These are phyloP conservation scores for Chlorodrepanis virens DNA, from an alignment of 2,113 vertebrate genomes.

Conservation along the genomic window DNA sequence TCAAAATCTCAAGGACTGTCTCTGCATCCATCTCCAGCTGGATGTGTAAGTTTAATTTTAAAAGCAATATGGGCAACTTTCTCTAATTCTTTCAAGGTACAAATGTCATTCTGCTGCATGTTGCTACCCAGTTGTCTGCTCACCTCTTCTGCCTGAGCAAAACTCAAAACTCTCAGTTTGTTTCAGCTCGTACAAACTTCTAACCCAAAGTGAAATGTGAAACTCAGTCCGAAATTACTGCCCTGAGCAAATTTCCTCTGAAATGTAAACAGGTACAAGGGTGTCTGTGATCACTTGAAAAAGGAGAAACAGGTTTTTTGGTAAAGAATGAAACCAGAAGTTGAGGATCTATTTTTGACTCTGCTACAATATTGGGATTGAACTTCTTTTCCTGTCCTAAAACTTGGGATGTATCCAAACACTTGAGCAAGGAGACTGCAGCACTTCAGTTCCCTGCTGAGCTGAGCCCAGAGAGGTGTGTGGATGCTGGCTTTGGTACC, in stretches of 20 bases:
- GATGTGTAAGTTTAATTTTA: neutral
- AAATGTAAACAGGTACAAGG: neutral
- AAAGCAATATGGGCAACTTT: neutral
- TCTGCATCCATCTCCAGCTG: neutral
- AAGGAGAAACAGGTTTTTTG: neutral
- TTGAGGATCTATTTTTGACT: neutral
- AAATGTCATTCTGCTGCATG: neutral
- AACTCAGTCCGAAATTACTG: neutral
- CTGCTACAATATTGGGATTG: neutral
- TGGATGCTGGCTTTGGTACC: conserved; percentile 61
- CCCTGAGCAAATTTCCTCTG: neutral
- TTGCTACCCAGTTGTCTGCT: neutral
- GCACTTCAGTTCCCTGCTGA: neutral
- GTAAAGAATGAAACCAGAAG: neutral
- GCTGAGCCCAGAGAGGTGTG: neutral
- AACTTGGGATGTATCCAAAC: neutral
- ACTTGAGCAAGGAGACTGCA: neutral
- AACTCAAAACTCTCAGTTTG: neutral
- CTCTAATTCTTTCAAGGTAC: neutral
- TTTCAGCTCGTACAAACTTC: neutral
- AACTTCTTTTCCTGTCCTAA: neutral
- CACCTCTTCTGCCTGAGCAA: neutral
- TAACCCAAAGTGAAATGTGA: neutral
- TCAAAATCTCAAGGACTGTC: neutral
- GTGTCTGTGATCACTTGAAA: neutral